Base-by-base conservation (phyloP, 2,888 invertebrate species). In the Dyspetes luteomarginatus region DNA sequence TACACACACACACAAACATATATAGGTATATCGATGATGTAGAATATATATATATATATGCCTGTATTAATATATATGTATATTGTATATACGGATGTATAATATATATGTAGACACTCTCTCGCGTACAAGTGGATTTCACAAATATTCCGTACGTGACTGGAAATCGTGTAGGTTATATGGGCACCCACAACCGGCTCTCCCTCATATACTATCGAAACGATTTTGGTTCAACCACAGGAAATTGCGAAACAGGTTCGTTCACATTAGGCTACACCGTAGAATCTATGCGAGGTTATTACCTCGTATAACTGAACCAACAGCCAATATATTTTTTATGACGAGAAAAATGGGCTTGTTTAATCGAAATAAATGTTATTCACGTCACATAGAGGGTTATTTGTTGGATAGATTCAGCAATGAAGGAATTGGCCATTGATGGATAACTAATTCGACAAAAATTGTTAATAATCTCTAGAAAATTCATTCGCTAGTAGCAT, bases 71-170 rank as follows among this genome's bases (percentile, higher is more conserved):
- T 2, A 55, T 45, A 15, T 17, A 9, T n/a, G n/a, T n/a, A n/a
- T n/a, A n/a, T n/a, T n/a, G n/a, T n/a, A n/a, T n/a, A n/a, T n/a
- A n/a, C n/a, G n/a, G n/a, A n/a, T n/a, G n/a, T n/a, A n/a, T n/a
- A 12, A 12, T 12, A 36, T 36, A 36, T 36, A 12, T 7, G 36
- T n/a, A 12, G 3, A 17, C 17, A 15, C 15, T 24, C 50, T 28
- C 41, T 43, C 30, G 41, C 7, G 15, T 36, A 19, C 26, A 41
- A 75, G 41, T 75, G 67, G 56, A 48, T 60, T 58, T 68, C 50
- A 43, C 68, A 50, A n/a, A 68, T 60, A 58, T 52, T 68, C 45
- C 52, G 17, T 60, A 68, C 75, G 75, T 76, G 75, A 60, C 68
- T 76, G 68, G 52, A 68, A 62, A 68, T 60, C 9, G 7, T 41